phyloP scores from a whole-genome alignment of 2,797 vertebrate genomes.

The Periparus ater region DNA sequence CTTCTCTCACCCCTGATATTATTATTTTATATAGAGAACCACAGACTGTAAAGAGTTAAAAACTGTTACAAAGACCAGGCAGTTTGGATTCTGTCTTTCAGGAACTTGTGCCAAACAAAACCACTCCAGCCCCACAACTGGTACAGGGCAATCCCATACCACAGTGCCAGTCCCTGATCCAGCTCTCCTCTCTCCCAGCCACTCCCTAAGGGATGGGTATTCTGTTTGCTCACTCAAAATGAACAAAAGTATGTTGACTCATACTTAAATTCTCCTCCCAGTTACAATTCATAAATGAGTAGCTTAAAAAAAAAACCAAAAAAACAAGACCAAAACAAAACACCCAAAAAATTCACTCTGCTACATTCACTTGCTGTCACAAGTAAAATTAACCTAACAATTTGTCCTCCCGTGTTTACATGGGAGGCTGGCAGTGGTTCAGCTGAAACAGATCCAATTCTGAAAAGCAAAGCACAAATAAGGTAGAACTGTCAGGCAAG shows the following conservation, averaged over 20 bases:
- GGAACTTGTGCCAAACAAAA: not conserved
- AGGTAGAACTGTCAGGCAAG: constrained; percentile 8
- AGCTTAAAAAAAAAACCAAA: not conserved
- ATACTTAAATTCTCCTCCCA: not conserved
- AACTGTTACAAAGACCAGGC: not conserved
- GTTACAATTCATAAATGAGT: not conserved
- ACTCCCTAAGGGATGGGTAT: not conserved
- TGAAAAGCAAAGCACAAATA: constrained; percentile 18
- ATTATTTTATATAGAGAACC: not conserved
- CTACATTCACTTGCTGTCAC: constrained; percentile 6
- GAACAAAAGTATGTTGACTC: not conserved
- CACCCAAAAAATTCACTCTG: not conserved
- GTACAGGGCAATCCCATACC: not conserved
- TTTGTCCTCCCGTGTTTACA: constrained; percentile 23
- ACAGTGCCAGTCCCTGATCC: not conserved
- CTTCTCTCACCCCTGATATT: not conserved
- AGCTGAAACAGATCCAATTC: constrained; percentile 19
- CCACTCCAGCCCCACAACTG: not conserved
- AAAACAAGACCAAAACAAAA: not conserved
- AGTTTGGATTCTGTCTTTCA: not conserved
- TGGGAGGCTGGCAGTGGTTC: not conserved
- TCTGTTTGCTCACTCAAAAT: not conserved
- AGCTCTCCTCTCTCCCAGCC: not conserved
- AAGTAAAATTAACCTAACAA: constrained; percentile 19
- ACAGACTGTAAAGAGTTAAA: not conserved